These are phyloP conservation scores for Sebastes glaucus DNA, from an alignment of 2,797 vertebrate genomes.

Conservation along the genomic window DNA sequence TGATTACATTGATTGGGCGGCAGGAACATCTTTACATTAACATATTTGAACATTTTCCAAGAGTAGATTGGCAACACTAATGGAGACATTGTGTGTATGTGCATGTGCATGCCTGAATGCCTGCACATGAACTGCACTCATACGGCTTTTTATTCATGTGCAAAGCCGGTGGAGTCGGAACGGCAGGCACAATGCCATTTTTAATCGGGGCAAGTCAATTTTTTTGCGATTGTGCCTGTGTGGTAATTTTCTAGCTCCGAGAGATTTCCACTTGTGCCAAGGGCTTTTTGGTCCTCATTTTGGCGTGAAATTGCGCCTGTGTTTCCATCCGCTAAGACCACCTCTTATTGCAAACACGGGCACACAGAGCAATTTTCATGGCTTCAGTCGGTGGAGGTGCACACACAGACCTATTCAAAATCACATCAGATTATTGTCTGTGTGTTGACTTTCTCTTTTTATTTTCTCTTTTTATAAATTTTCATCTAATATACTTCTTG, in stretches of 20 bases:
- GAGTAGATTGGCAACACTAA: slow-evolving; percentile 35
- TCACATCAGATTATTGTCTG: slow-evolving; percentile 10
- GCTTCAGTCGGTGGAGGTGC: slow-evolving; percentile 9
- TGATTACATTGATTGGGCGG: slow-evolving; percentile 63
- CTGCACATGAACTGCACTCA: slow-evolving; percentile 1
- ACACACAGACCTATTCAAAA: slow-evolving; percentile 20
- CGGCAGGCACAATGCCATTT: slow-evolving; percentile 19
- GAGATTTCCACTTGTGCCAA: slow-evolving; percentile 40
- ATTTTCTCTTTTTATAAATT: neutral
- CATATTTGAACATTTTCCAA: slow-evolving; percentile 62
- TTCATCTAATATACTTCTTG: neutral
- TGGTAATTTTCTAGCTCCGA: slow-evolving; percentile 37
- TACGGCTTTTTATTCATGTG: neutral
- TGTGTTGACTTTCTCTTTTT: neutral
- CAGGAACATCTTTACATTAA: slow-evolving; percentile 57
- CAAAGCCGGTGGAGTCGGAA: slow-evolving; percentile 7
- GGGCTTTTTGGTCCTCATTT: slow-evolving; percentile 40
- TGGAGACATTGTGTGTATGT: slow-evolving; percentile 1
- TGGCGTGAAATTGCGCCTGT: slow-evolving; percentile 39
- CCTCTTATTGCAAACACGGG: slow-evolving; percentile 23
- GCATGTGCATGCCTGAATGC: slow-evolving; percentile 9
- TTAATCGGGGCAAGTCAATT: slow-evolving; percentile 19
- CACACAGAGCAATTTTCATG: slow-evolving; percentile 23
- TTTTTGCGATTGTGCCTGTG: slow-evolving; percentile 10
- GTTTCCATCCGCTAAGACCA: slow-evolving; percentile 44